Percentiles rank a stretch among this genome's conserved stretches.
Evolutionary conservation across 2,113 vertebrate genomes (phyloP).

Genomic region (Nestor notabilis): DNA sequence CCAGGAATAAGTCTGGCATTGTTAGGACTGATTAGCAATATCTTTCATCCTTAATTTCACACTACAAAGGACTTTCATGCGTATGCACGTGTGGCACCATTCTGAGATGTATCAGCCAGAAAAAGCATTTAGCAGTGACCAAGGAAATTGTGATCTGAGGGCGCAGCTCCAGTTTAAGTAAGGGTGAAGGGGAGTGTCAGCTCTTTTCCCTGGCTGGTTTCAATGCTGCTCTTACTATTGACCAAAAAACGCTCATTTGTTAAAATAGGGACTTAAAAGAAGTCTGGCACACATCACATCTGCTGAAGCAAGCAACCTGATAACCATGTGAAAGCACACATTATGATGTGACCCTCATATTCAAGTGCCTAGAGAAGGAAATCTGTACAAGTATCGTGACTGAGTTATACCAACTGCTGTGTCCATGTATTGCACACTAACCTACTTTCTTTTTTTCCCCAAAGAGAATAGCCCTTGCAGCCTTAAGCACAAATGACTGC

Average conservation of each 20-base stretch:
- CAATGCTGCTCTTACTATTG: background rate
- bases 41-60: slow-evolving; percentile 52
- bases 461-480: background rate
- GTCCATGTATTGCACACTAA: background rate
- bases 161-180: background rate
- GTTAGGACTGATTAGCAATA: slow-evolving; percentile 40
- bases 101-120: background rate
- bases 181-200: background rate
- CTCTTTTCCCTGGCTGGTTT: background rate
- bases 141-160: background rate
- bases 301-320: background rate
- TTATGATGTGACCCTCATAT: background rate
- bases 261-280: background rate
- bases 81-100: background rate
- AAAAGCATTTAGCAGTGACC: background rate
- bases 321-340: background rate
- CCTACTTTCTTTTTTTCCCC: background rate
- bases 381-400: background rate
- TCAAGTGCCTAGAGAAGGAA: background rate
- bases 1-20: slow-evolving; percentile 37
- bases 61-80: slow-evolving; percentile 16
- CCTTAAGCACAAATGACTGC: background rate
- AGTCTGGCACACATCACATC: background rate
- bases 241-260: background rate
- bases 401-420: background rate